Conservation (phyloP, 1,140 invertebrate genomes). For the Neodiprion virginianus region DNA sequence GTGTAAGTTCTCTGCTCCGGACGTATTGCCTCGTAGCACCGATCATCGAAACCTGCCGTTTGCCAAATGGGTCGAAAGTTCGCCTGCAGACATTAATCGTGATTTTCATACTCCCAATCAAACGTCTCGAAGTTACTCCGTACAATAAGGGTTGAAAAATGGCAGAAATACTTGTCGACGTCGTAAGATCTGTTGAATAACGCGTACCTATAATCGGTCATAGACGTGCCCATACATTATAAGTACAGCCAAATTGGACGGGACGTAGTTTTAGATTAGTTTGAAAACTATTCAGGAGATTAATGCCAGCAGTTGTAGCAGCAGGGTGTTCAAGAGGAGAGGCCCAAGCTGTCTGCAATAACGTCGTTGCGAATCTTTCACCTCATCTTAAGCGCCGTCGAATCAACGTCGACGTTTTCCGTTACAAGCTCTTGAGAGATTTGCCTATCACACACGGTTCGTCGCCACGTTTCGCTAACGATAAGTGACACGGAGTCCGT, state of each 20-base stretch:
- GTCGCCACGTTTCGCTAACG: neutral
- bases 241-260: neutral
- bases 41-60: too few relatives aligned
- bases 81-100: too few relatives aligned
- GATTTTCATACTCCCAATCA: too few relatives aligned
- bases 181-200: too few relatives aligned
- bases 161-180: too few relatives aligned
- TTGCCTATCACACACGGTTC: neutral
- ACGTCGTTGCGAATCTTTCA: neutral
- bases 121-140: too few relatives aligned
- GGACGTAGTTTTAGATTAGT: constrained; percentile 27
- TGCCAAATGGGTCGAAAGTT: too few relatives aligned
- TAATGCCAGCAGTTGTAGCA: constrained; percentile 18
- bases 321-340: neutral
- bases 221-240: neutral
- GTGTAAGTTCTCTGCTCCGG: too few relatives aligned
- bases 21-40: too few relatives aligned
- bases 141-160: too few relatives aligned
- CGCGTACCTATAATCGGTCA: neutral
- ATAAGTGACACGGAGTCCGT: neutral
- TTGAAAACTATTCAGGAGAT: constrained; percentile 28
- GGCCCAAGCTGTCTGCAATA: neutral
- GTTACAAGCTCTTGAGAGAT: neutral
- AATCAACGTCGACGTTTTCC: neutral
- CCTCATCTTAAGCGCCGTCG: neutral